Evolutionary conservation across 2,888 invertebrate genomes (phyloP).

Genomic region (Pristionchus maxplancki): DNA sequence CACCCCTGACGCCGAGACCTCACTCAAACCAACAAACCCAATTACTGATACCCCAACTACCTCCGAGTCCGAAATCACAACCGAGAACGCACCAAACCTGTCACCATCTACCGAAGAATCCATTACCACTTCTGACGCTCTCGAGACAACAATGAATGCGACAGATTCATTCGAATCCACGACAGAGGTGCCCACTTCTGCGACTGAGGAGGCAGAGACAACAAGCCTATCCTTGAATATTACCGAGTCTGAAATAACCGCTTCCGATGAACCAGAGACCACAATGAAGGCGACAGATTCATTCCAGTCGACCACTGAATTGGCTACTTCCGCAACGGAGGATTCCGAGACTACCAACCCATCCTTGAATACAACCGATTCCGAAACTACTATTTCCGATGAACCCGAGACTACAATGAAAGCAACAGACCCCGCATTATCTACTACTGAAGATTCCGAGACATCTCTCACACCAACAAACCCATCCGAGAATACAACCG

Average conservation of each 20-base stretch:
- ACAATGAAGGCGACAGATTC: neutral
- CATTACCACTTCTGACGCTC: neutral
- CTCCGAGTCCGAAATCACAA: neutral
- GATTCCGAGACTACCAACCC: neutral
- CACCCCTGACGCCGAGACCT: neutral
- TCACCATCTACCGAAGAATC: neutral
- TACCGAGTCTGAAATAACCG: neutral
- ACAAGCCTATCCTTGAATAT: neutral
- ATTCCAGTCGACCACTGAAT: neutral
- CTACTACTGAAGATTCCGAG: neutral
- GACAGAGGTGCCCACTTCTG: neutral
- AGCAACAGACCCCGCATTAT: neutral
- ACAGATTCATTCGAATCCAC: neutral
- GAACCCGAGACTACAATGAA: neutral
- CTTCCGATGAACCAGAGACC: no score
- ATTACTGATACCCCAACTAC: neutral
- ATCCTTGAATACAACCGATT: neutral
- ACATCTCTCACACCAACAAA: neutral
- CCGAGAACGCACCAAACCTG: neutral
- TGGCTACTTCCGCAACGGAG: neutral
- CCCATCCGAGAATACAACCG: neutral
- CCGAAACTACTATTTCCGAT: no score
- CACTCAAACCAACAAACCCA: neutral
- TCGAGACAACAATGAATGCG: neutral
- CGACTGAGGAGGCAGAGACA: neutral